Conservation (phyloP, 2,888 invertebrate species). For the Mesopsocus fuscifrons region DNA sequence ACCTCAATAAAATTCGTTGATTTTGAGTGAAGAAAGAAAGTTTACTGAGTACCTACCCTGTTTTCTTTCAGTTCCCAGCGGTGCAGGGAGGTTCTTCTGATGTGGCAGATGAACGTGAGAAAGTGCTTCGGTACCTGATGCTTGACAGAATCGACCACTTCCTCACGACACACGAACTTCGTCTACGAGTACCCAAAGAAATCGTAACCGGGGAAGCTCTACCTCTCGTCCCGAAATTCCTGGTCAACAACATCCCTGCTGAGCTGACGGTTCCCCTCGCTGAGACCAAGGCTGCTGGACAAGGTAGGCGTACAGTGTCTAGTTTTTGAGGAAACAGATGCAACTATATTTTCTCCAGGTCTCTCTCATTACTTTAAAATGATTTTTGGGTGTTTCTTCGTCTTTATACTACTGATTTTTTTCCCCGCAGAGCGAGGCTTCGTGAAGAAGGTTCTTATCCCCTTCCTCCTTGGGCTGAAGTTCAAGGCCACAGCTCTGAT, state of each 20-base stretch:
- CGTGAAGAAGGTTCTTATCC: conserved; percentile 66
- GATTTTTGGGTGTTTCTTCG: too few relatives aligned
- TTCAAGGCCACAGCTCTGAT: conserved; percentile 71
- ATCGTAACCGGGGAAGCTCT: conserved; percentile 28
- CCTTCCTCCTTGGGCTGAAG: conserved; percentile 69
- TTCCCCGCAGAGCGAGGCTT: conserved; percentile 68
- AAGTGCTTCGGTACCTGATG: conserved; percentile 29
- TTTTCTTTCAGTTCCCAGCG: too few relatives aligned
- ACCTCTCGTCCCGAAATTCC: conserved; percentile 38
- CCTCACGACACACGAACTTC: conserved; percentile 52
- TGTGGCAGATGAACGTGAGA: conserved; percentile 31
- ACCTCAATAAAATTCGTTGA: too few relatives aligned
- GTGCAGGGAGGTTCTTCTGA: too few relatives aligned
- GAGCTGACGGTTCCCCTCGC: conserved; percentile 49
- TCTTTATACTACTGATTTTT: too few relatives aligned
- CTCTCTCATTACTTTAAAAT: too few relatives aligned
- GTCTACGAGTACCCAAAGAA: conserved; percentile 51
- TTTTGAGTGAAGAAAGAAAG: too few relatives aligned
- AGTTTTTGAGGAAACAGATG: conserved; percentile 2
- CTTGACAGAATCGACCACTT: conserved; percentile 56
- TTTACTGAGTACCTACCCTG: too few relatives aligned
- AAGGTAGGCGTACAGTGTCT: conserved; percentile 18
- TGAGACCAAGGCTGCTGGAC: conserved; percentile 28
- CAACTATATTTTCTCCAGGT: too few relatives aligned
- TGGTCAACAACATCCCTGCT: conserved; percentile 40